Evolutionary conservation across 2,797 vertebrate genomes (phyloP).

Genomic region (Spea hammondii): DNA sequence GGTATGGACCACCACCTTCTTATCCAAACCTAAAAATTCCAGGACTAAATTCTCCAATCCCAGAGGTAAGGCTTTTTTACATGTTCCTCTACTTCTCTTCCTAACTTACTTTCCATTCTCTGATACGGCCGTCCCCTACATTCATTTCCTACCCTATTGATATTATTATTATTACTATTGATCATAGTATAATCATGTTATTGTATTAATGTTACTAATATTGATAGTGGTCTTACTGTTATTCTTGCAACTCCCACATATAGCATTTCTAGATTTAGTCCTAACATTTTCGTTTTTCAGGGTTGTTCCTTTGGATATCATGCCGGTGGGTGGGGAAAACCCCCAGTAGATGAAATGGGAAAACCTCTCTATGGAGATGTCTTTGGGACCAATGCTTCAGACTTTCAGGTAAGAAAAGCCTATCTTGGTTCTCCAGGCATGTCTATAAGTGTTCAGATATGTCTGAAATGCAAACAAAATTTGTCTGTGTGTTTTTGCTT

Average conservation of each 20-base stretch:
- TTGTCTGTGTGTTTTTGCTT: too few species aligned
- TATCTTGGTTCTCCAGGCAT: background rate
- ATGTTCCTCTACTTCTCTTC: background rate
- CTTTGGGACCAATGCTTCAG: conserved; percentile 85
- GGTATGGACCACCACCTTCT: conserved; percentile 88
- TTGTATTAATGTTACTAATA: too few species aligned
- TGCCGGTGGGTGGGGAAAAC: conserved; percentile 91
- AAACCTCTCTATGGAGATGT: conserved; percentile 90
- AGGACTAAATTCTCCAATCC: conserved; percentile 89
- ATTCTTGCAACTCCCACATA: background rate
- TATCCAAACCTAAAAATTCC: conserved; percentile 95
- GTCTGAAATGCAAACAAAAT: too few species aligned
- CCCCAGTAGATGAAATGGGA: conserved; percentile 89
- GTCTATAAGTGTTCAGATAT: too few species aligned
- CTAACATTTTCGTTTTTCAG: conserved; percentile 57
- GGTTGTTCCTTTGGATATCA: conserved; percentile 92
- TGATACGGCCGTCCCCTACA: background rate
- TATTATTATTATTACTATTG: background rate
- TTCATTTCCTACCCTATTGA: background rate
- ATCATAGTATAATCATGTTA: too few species aligned
- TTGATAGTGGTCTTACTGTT: too few species aligned
- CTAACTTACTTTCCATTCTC: background rate
- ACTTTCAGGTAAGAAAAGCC: conserved; percentile 80
- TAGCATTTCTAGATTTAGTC: background rate
- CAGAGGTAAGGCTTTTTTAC: conserved; percentile 70